Evolutionary conservation across 2,113 vertebrate genomes (phyloP).

Genomic region (Engystomops pustulosus): DNA sequence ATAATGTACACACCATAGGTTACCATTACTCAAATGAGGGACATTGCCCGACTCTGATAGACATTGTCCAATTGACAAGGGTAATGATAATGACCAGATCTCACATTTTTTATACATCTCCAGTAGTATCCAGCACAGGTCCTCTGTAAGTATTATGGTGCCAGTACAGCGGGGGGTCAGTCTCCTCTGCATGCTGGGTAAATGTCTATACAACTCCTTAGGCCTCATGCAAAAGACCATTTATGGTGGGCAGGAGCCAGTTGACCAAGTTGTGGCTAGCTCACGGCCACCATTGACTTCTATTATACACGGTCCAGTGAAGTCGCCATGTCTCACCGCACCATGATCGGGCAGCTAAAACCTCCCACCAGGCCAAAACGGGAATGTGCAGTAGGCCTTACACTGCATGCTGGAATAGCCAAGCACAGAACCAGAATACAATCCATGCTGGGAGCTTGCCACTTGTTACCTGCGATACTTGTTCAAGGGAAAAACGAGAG

Average conservation of each 20-base stretch:
- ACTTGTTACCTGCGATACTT: constrained; percentile 66
- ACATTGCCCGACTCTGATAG: too few relatives aligned
- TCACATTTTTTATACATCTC: background rate
- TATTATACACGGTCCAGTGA: too few relatives aligned
- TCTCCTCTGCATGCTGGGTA: background rate
- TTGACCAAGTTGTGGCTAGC: too few relatives aligned
- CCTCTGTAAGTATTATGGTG: background rate
- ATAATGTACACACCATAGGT: too few relatives aligned
- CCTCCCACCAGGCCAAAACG: too few relatives aligned
- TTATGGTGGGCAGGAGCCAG: too few relatives aligned
- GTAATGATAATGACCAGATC: background rate
- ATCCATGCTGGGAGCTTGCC: constrained; percentile 12
- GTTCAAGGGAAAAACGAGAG: constrained; percentile 64
- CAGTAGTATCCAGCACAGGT: background rate
- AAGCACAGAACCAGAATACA: background rate
- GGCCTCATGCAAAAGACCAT: too few relatives aligned
- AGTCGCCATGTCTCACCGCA: too few relatives aligned
- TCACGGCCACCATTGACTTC: too few relatives aligned
- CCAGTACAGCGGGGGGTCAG: background rate
- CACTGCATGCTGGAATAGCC: constrained; percentile 31
- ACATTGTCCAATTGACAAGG: background rate
- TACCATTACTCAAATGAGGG: too few relatives aligned
- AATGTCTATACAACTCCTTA: background rate
- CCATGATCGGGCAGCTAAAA: too few relatives aligned
- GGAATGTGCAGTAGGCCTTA: background rate